Base-by-base conservation (phyloP, 2,113 vertebrate genomes). In the Noturus placidus region DNA sequence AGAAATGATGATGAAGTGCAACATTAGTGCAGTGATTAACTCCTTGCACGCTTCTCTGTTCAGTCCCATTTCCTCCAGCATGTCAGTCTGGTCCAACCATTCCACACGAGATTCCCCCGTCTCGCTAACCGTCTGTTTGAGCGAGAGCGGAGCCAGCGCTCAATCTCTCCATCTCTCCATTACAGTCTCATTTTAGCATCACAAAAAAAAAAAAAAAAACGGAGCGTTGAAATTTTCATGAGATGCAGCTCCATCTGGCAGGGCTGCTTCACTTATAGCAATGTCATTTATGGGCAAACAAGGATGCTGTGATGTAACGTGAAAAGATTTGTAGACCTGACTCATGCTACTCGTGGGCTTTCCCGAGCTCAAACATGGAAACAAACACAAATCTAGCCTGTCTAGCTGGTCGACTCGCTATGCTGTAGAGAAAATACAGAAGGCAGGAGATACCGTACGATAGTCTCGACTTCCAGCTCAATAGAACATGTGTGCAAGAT, bases 1-100 rank as follows among this genome's bases (percentile, higher is more conserved):
- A 84, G 88, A 95, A 95, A 95, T 92, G 92, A 94, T 95, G 94
- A 96, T 95, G 94, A 96, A 95, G 93, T 94, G 91, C 93, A 90
- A 92, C 95, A 94, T 95, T 95, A 96, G 93, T 85, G 88, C 89
- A 90, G 93, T 94, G 93, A 95, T 95, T 95, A 96, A 94, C 94
- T 95, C 91, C 93, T 94, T 94, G 90, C 93, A 90, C 91, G 88
- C 91, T 93, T 94, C 92, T 94, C 93, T 56, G 91, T 94, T 94
- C 93, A 93, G 92, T 94, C 92, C 93, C 94, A 95, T 94, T 95
- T 95, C 94, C 94, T 95, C 92, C 92, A 91, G 90, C 92, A 91
- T 84, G 83, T 89, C 88, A 80, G 90, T 89, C 90, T 91, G 87
- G 89, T 94, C 92, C 93, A 94, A 95, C 93, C 91, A 93, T 92